These are phyloP conservation scores for Falco rusticolus DNA, from an alignment of 2,797 vertebrate species.

Conservation along the genomic window DNA sequence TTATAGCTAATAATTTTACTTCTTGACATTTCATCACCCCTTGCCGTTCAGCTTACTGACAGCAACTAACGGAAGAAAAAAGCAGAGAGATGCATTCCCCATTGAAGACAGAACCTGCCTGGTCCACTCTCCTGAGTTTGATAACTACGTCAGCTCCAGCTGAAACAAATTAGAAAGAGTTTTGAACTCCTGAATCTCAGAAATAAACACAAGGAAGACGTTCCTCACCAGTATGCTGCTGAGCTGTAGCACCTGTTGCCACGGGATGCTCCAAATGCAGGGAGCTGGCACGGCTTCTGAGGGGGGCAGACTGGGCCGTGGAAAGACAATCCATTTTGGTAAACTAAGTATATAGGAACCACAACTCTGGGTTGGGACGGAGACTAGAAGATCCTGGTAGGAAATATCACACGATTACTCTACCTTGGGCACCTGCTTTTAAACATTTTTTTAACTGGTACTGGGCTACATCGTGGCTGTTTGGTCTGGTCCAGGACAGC, in stretches of 20 bases:
- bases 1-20: background rate
- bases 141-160: background rate
- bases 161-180: background rate
- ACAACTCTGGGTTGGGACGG: background rate
- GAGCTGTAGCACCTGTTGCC: background rate
- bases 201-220: background rate
- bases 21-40: background rate
- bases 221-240: background rate
- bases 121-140: background rate
- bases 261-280: background rate
- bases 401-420: background rate
- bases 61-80: background rate
- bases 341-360: background rate
- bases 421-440: background rate
- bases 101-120: background rate
- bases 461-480: background rate
- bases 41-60: background rate
- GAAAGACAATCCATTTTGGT: background rate
- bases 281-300: background rate
- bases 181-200: background rate
- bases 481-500: background rate
- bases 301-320: fast-evolving
- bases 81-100: background rate
- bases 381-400: background rate
- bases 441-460: background rate